Percentiles rank a stretch among this genome's conserved stretches.
Conservation (phyloP, 2,888 invertebrate species). For the Phyllotreta cruciferae region DNA sequence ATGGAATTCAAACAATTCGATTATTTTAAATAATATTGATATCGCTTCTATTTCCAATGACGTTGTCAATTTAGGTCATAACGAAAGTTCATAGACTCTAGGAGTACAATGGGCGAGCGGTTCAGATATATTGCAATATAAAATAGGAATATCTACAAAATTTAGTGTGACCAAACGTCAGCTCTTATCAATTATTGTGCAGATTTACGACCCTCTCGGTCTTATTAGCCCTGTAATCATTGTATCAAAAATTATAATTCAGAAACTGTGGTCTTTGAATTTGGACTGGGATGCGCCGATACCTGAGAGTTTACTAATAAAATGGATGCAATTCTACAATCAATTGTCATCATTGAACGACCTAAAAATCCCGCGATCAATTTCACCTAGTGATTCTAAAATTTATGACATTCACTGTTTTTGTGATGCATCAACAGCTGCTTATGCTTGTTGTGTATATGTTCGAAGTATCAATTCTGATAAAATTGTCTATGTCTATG, state of each 20-base stretch:
- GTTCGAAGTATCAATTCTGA: slow-evolving; percentile 1
- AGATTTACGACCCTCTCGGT: slow-evolving; percentile 21
- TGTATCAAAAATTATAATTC: slow-evolving; percentile 18
- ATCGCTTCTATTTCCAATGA: neutral
- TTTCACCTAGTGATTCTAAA: neutral
- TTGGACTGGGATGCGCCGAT: slow-evolving; percentile 14
- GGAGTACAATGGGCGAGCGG: slow-evolving; percentile 6
- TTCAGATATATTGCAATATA: neutral
- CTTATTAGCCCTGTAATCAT: slow-evolving; percentile 17
- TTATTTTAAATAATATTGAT: neutral
- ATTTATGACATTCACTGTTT: slow-evolving; percentile 22
- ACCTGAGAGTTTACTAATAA: neutral
- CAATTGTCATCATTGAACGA: slow-evolving; percentile 10
- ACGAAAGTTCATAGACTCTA: slow-evolving; percentile 18
- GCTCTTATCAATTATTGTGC: slow-evolving; percentile 7
- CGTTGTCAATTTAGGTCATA: neutral
- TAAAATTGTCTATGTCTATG: neutral
- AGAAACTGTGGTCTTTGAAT: slow-evolving; percentile 2
- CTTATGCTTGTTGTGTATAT: slow-evolving; percentile 17
- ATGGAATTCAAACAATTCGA: slow-evolving; percentile 20
- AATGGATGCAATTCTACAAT: slow-evolving; percentile 13
- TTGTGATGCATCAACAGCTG: slow-evolving; percentile 9
- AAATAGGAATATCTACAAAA: neutral
- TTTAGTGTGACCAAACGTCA: slow-evolving; percentile 6
- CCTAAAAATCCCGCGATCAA: slow-evolving; percentile 10